These are phyloP conservation scores for Ceyx erithaca DNA, from an alignment of 2,797 vertebrate genomes.

Conservation along the genomic window DNA sequence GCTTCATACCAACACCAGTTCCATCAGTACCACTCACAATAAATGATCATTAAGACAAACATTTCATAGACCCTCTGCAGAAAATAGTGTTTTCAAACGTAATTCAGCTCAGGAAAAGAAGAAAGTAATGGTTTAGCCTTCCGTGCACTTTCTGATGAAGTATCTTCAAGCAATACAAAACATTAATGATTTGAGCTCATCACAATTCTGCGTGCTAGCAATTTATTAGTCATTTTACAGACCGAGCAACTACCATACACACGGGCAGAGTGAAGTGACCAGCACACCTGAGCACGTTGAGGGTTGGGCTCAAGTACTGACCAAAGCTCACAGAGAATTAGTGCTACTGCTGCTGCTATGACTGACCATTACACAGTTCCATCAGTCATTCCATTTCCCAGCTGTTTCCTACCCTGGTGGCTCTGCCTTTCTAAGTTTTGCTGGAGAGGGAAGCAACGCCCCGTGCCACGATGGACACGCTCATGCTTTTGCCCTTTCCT, in stretches of 20 bases:
- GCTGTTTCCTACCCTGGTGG: rapidly evolving
- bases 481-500: not conserved
- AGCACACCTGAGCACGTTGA: not conserved
- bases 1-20: slow-evolving; percentile 62
- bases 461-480: not conserved
- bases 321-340: not conserved
- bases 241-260: rapidly evolving
- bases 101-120: slow-evolving; percentile 53
- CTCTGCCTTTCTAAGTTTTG: not conserved
- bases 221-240: slow-evolving; percentile 15
- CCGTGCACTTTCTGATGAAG: not conserved
- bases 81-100: slow-evolving; percentile 20
- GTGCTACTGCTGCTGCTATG: not conserved
- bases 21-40: slow-evolving; percentile 74
- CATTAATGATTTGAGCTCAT: not conserved
- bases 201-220: not conserved
- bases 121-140: not conserved
- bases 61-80: slow-evolving; percentile 62
- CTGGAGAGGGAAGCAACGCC: not conserved
- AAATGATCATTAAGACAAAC: slow-evolving; percentile 78
- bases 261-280: not conserved
- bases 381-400: not conserved
- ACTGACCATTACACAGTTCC: not conserved
- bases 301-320: not conserved
- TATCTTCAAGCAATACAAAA: slow-evolving; percentile 28